Evolutionary conservation across 2,888 invertebrate species (phyloP), one percentile per base, ranked within the genome.

Genomic region (Acleris sparsana): DNA sequence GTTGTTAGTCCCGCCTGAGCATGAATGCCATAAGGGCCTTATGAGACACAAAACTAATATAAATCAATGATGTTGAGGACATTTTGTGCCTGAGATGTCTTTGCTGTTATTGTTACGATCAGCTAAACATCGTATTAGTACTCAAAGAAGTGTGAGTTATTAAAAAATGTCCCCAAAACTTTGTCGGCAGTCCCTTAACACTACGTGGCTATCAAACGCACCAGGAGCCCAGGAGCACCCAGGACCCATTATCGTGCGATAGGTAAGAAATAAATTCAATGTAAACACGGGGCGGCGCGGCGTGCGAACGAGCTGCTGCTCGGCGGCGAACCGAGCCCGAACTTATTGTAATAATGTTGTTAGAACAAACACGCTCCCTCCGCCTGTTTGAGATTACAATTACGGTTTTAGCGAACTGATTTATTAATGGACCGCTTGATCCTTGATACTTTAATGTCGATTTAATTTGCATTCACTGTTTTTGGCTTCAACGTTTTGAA

Each of bases 301-400:
- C 66, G 71, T 71, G 56, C 70, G 73, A 68, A 71, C 70, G 69
- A 71, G 75, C 63, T 70, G 71, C 67, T 71, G 70, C 57, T 66
- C 71, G 77, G 85, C 82, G 84, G 81, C 79, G 85, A 83, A 82
- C 84, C 86, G 81, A 82, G 73, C 83, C 88, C 86, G 77, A 92
- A 90, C 89, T 92, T 92, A 91, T 92, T 92, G 89, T 92, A 92
- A 92, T 90, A 92, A 92, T 92, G 92, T 92, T 92, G 88, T 91
- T 88, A 90, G 87, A 90, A 85, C 88, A 92, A 92, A 92, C 92
- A 92, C 79, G 77, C 85, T 77, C 89, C 87, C 88, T 85, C 83
- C 80, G 82, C 86, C 87, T 92, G 91, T 91, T 92, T 92, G 92
- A 91, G 91, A 91, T 92, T 91, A 91, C 92, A 92, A 92, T 92